Evolutionary conservation across 2,113 vertebrate genomes (phyloP).

Genomic region (Gadus macrocephalus): DNA sequence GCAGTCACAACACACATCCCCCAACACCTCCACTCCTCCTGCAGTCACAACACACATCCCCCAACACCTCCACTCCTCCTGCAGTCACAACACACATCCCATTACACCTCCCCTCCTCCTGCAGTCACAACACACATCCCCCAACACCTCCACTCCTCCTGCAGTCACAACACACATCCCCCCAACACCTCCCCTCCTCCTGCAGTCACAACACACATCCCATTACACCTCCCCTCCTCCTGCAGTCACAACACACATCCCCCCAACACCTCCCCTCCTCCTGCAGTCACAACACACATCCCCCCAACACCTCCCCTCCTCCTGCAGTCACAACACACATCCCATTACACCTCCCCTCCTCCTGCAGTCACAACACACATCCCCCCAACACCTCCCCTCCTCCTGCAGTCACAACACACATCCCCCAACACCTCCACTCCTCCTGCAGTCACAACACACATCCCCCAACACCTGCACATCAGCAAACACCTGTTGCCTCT

Average conservation of each 20-base stretch:
- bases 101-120: not conserved
- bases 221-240: no score
- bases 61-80: no score
- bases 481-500: not conserved
- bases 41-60: no score
- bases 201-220: no score
- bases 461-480: not conserved
- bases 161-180: slow-evolving; percentile 23
- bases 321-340: slow-evolving; percentile 64
- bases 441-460: not conserved
- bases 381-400: no score
- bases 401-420: not conserved
- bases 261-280: not conserved
- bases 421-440: no score
- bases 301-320: no score
- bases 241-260: no score
- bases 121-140: not conserved
- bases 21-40: not conserved
- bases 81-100: no score
- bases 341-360: no score
- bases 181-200: not conserved
- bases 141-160: no score
- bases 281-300: not conserved
- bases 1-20: slow-evolving; percentile 23
- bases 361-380: no score